Base-by-base conservation (phyloP, 2,113 vertebrate genomes). In the Tonatia bakeri region DNA sequence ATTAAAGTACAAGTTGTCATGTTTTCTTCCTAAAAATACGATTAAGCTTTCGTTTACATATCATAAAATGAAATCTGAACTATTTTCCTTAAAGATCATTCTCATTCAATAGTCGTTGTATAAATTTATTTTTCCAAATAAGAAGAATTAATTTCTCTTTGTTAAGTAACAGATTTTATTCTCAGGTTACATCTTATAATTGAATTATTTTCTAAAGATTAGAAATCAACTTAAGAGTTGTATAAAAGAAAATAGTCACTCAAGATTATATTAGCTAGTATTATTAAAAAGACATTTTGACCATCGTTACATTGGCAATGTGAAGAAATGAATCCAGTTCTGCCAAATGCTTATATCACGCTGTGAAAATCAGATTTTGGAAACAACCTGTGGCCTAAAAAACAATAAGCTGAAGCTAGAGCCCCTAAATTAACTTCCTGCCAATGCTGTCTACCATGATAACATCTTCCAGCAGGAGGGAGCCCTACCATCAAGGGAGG, bases 131-230 rank as follows among this genome's bases (percentile, higher is more conserved):
- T 79, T 26, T 92, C 15, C 14, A 94, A 85, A 94, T 90, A 90
- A 94, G 22, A 89, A 81, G 4, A 85, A 81, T 43, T 70, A 8
- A 14, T 61, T 95, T 96, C 65, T 64, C 10, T 82, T 82, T 83
- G 19, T 88, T 87, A 81, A 87, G 22, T 4, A 90, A 87, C 6
- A 77, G 4, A 84, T 75, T 59, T 92, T 76, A 90, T 87, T 93
- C 40, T 82, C 69, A 73, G 26, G 2, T 61, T 95, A 16, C 69
- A 1, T 94, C n/a, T 91, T 77, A 54, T 11, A 84, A 22, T 72
- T 95, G 47, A 69, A 56, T 83, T 87, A 47, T 96, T 92, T 96
- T 76, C 52, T 90, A 81, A 80, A 83, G 13, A 19, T 38, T 77
- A 80, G 47, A 82, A 33, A 87, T 81, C 7, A 80, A 90, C 6